Percentiles rank a stretch among this genome's conserved stretches.
Conservation (phyloP, 2,888 invertebrate genomes). For the Blomia tropicalis region DNA sequence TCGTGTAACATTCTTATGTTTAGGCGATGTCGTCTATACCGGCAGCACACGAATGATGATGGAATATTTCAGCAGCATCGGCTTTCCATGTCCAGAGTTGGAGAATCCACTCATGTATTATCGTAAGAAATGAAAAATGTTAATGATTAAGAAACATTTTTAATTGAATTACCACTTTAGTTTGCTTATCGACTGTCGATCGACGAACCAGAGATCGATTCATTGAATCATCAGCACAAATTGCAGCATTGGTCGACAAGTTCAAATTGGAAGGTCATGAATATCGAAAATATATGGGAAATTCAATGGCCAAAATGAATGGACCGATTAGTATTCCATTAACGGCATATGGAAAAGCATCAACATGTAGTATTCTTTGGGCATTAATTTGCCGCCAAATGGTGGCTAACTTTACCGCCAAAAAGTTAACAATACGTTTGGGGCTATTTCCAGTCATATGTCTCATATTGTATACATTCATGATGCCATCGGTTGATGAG, state of each 20-base stretch:
- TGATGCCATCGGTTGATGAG: constrained; percentile 39
- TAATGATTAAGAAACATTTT: too few relatives aligned
- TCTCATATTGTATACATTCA: constrained; percentile 61
- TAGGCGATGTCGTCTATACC: constrained; percentile 42
- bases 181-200: constrained; percentile 59
- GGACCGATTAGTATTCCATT: constrained; percentile 50
- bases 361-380: constrained; percentile 49
- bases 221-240: constrained; percentile 80
- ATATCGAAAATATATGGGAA: constrained; percentile 42
- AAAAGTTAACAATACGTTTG: constrained; percentile 56
- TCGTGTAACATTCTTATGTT: constrained; percentile 69
- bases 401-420: constrained; percentile 40
- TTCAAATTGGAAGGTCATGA: constrained; percentile 69
- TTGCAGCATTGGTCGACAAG: constrained; percentile 73
- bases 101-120: constrained; percentile 98
- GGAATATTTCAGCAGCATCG: constrained; percentile 83
- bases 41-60: constrained; percentile 80
- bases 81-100: constrained; percentile 86
- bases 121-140: constrained; percentile 46
- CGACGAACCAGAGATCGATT: constrained; percentile 72
- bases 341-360: constrained; percentile 54
- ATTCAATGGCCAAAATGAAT: constrained; percentile 17
- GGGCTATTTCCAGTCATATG: constrained; percentile 50
- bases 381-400: constrained; percentile 40
- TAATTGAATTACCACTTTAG: constrained; percentile 39